phyloP scores from a whole-genome alignment of 2,797 vertebrate genomes.

The Peromyscus melanophrys region DNA sequence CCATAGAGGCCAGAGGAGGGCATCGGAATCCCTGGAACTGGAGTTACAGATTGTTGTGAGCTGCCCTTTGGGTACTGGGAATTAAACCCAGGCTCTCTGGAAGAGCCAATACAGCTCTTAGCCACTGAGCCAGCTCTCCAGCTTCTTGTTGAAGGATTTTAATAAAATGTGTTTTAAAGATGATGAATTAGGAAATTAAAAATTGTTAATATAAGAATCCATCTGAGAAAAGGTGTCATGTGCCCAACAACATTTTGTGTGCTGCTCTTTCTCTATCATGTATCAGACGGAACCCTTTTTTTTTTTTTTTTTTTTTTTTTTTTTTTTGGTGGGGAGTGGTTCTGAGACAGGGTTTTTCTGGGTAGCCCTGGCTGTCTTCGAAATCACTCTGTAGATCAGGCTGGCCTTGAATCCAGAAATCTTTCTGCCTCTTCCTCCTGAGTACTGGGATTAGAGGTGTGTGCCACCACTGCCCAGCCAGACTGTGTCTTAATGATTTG shows the following conservation, averaged over 20 bases:
- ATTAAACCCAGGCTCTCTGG: background rate
- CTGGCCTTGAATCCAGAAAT: background rate
- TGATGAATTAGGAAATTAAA: conserved; percentile 48
- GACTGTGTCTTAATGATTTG: conserved; percentile 55
- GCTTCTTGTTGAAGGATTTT: conserved; percentile 43
- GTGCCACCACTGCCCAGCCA: background rate
- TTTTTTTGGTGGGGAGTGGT: background rate
- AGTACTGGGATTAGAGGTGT: background rate
- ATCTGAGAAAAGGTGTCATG: background rate
- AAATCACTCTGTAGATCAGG: background rate
- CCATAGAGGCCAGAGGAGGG: background rate
- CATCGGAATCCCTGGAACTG: background rate
- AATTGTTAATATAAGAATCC: conserved; percentile 55
- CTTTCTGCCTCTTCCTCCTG: background rate
- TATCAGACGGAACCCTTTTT: conserved; percentile 11
- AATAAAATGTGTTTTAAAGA: conserved; percentile 57
- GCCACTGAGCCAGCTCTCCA: background rate
- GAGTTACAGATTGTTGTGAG: background rate
- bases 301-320: background rate
- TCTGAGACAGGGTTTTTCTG: background rate
- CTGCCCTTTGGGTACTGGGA: background rate
- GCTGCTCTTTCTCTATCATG: conserved; percentile 30
- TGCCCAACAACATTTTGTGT: background rate
- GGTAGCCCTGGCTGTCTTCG: background rate
- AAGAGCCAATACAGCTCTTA: background rate